Percentiles rank a stretch among this genome's conserved stretches.
Evolutionary conservation across 2,113 vertebrate genomes (phyloP).

Genomic region (Rhea americana): DNA sequence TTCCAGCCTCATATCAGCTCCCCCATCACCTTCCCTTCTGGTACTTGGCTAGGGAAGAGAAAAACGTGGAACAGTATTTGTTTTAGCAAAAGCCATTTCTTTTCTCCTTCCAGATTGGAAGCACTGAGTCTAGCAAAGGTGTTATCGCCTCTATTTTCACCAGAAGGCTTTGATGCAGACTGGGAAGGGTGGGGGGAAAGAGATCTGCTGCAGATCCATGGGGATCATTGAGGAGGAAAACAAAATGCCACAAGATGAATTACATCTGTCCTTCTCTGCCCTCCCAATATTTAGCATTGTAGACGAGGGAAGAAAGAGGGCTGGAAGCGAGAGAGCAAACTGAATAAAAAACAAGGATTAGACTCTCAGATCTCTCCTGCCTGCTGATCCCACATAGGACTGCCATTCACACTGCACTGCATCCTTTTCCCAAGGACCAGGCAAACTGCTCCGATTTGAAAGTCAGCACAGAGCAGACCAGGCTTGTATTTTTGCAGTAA

Average conservation of each 20-base stretch:
- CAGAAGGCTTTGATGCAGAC: neutral
- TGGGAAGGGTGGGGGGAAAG: neutral
- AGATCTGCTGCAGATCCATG: neutral
- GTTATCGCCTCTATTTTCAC: neutral
- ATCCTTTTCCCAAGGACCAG: neutral
- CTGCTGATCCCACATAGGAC: neutral
- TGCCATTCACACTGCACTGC: accelerated
- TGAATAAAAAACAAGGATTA: neutral
- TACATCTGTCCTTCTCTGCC: neutral
- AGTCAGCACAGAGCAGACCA: neutral
- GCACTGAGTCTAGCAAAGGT: neutral
- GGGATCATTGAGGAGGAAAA: neutral
- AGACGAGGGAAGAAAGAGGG: neutral
- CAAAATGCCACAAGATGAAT: neutral
- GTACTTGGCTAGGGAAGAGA: neutral
- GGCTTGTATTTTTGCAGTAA: accelerated
- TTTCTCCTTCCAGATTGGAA: neutral
- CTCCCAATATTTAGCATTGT: neutral
- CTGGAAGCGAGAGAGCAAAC: neutral
- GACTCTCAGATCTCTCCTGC: neutral
- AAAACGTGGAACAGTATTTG: neutral
- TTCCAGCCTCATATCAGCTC: neutral
- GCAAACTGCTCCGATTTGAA: neutral
- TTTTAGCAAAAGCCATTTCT: neutral
- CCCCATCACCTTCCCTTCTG: neutral